Conservation (phyloP, 2,113 vertebrate species). For the Penelope pileata region DNA sequence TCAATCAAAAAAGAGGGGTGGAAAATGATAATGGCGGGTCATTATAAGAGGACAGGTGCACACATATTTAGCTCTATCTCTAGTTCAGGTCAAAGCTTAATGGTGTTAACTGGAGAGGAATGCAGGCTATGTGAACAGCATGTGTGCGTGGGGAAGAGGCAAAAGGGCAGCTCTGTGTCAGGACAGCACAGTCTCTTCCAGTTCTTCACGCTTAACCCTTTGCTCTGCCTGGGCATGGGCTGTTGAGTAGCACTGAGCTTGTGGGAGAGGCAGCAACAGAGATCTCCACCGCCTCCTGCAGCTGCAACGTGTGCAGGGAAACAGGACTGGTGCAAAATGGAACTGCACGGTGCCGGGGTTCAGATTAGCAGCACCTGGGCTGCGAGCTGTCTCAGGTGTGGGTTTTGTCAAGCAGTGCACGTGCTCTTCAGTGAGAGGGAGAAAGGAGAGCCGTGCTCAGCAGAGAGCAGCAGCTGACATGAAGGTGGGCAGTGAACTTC, state of each 20-base stretch:
- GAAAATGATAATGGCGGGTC: constrained; percentile 72
- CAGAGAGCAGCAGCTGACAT: neutral
- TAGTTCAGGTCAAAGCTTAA: constrained; percentile 56
- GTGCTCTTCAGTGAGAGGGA: neutral
- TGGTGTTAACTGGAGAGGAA: constrained; percentile 61
- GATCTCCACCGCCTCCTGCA: neutral
- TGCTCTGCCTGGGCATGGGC: neutral
- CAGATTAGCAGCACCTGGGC: neutral
- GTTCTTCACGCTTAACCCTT: constrained; percentile 30
- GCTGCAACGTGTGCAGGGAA: neutral
- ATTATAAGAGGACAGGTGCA: constrained; percentile 71
- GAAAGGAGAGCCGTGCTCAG: neutral
- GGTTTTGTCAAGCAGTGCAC: neutral
- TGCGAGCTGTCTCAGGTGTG: fast-evolving
- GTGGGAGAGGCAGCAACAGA: neutral
- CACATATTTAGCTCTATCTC: constrained; percentile 61
- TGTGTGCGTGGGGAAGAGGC: constrained; percentile 35
- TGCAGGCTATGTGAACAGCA: constrained; percentile 33
- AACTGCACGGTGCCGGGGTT: neutral
- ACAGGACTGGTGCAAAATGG: neutral
- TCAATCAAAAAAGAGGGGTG: constrained; percentile 73
- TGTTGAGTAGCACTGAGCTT: neutral
- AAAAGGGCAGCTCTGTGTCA: constrained; percentile 44
- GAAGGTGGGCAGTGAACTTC: neutral
- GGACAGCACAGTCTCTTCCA: constrained; percentile 6